Percentiles rank a stretch among this genome's conserved stretches.
phyloP scores from a whole-genome alignment of 2,888 invertebrate genomes.

The Clitarchus hookeri region DNA sequence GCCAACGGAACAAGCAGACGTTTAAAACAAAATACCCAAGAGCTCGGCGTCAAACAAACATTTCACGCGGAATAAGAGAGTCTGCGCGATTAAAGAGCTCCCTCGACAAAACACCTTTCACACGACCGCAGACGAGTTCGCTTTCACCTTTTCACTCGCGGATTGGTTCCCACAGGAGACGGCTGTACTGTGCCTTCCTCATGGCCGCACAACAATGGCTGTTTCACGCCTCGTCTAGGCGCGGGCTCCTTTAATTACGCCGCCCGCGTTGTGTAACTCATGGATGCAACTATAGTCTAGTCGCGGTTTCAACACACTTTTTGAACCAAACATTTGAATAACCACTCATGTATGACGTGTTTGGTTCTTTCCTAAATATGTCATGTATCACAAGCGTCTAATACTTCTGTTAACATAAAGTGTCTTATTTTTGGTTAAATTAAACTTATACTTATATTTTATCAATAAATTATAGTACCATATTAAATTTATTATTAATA shows the following conservation, averaged over 20 bases:
- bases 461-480: too few relatives aligned
- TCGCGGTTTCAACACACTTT: too few relatives aligned
- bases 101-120: constrained; percentile 14
- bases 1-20: not conserved
- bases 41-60: not conserved
- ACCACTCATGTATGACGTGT: too few relatives aligned
- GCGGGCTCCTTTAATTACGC: not conserved
- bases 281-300: not conserved
- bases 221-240: not conserved
- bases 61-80: not conserved
- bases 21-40: not conserved
- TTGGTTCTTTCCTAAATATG: too few relatives aligned
- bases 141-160: constrained; percentile 3
- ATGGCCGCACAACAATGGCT: not conserved
- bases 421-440: too few relatives aligned
- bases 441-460: too few relatives aligned
- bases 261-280: not conserved
- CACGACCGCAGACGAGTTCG: not conserved
- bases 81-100: not conserved
- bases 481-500: too few relatives aligned
- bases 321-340: too few relatives aligned
- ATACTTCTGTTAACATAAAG: too few relatives aligned
- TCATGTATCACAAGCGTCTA: too few relatives aligned
- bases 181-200: not conserved
- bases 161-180: not conserved